A percentile compares a stretch with the other conserved stretches of the same genome.
phyloP scores from a whole-genome alignment of 2,888 invertebrate genomes.

The Agrochola lychnidis region DNA sequence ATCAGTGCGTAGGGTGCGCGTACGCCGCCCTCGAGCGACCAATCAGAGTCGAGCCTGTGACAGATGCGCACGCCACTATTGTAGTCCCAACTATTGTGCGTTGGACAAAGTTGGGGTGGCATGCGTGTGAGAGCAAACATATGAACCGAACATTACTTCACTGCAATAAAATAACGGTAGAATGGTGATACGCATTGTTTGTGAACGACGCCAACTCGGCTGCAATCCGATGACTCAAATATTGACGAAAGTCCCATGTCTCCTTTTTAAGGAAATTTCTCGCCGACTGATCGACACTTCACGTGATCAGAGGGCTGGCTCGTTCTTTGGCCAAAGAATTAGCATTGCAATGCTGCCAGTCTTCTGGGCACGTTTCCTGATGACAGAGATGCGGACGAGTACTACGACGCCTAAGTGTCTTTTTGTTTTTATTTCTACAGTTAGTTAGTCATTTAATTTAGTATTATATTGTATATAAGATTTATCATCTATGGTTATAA shows the following conservation, averaged over 20 bases:
- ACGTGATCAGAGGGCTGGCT: too few species aligned
- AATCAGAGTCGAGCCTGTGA: slow-evolving; percentile 78
- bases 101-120: slow-evolving; percentile 80
- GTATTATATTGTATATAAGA: too few species aligned
- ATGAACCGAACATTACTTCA: slow-evolving; percentile 78
- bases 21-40: slow-evolving; percentile 63
- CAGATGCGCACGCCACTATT: slow-evolving; percentile 87
- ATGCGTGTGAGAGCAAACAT: slow-evolving; percentile 83
- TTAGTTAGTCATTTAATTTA: too few species aligned
- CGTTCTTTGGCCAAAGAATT: too few species aligned
- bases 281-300: too few species aligned
- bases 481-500: too few species aligned
- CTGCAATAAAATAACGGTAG: slow-evolving; percentile 72
- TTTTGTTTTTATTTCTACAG: too few species aligned
- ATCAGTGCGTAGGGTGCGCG: slow-evolving; percentile 86
- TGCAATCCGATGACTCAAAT: slow-evolving; percentile 28
- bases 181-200: slow-evolving; percentile 68
- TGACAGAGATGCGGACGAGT: too few species aligned
- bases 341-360: too few species aligned
- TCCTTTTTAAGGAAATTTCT: too few species aligned
- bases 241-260: neutral
- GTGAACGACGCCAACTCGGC: slow-evolving; percentile 34
- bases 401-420: too few species aligned
- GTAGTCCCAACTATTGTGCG: slow-evolving; percentile 81
- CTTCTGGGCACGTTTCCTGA: too few species aligned